Percentiles rank a stretch among this genome's conserved stretches.
phyloP scores from a whole-genome alignment of 2,888 invertebrate species.

The Meiosimyza decipiens region DNA sequence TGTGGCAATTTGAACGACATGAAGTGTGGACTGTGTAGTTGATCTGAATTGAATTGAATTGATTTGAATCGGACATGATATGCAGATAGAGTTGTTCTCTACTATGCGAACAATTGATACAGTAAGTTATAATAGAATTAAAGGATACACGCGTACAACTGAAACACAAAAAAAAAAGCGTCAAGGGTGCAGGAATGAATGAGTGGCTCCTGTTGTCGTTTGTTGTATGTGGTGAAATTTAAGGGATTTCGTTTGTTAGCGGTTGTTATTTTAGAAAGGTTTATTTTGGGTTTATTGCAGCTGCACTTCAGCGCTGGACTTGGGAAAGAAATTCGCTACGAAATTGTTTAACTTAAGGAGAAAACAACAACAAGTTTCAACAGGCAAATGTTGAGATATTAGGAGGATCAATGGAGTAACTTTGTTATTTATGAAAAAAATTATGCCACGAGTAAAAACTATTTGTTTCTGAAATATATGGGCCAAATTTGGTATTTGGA shows the following conservation, averaged over 20 bases:
- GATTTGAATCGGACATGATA: conserved; percentile 9
- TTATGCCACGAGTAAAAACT: too few relatives aligned
- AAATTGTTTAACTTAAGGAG: too few relatives aligned
- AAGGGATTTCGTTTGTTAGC: conserved; percentile 5
- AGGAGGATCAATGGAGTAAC: too few relatives aligned
- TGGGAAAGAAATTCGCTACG: too few relatives aligned
- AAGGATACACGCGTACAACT: conserved; percentile 10
- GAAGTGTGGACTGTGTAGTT: neutral
- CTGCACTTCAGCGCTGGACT: too few relatives aligned
- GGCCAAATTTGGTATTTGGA: too few relatives aligned
- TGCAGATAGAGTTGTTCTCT: conserved; percentile 8
- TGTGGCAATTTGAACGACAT: conserved; percentile 13
- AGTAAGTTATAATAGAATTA: conserved; percentile 13
- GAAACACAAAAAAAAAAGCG: too few relatives aligned
- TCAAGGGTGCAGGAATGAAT: neutral
- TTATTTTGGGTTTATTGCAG: too few relatives aligned
- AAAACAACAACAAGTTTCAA: too few relatives aligned
- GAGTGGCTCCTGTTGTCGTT: neutral
- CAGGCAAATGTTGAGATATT: too few relatives aligned
- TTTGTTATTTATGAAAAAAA: too few relatives aligned
- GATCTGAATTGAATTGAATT: conserved; percentile 17
- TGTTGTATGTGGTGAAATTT: conserved; percentile 7
- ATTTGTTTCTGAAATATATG: too few relatives aligned
- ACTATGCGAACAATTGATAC: neutral
- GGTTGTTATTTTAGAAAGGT: neutral